phyloP scores from a whole-genome alignment of 2,797 vertebrate genomes.

The Astyanax mexicanus region DNA sequence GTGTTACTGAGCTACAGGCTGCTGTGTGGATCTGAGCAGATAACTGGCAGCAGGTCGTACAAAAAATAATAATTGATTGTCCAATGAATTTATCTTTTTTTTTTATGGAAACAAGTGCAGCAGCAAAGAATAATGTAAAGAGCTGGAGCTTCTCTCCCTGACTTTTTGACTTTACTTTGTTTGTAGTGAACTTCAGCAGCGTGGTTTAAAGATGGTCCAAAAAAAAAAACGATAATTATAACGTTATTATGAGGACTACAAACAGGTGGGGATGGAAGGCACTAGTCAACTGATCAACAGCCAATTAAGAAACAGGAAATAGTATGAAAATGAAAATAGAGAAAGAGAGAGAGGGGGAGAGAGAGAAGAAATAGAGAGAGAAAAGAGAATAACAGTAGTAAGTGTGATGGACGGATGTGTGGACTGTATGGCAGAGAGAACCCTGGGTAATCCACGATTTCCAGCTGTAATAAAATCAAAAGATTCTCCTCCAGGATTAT shows the following conservation, averaged over 20 bases:
- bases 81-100: too few species aligned
- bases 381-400: conserved; percentile 17
- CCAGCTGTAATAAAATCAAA: background rate
- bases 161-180: conserved; percentile 31
- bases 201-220: conserved; percentile 29
- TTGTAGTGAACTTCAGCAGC: conserved; percentile 70
- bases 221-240: too few species aligned
- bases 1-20: background rate
- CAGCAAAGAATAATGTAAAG: too few species aligned
- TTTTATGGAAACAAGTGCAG: too few species aligned
- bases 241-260: background rate
- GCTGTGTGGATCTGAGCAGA: background rate
- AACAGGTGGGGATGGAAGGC: conserved; percentile 11
- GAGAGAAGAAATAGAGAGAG: conserved; percentile 14
- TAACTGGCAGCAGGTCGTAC: background rate
- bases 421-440: conserved; percentile 20
- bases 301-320: conserved; percentile 15
- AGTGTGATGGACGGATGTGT: background rate
- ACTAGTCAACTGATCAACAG: background rate
- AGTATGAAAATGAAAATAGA: background rate
- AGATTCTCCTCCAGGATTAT: background rate
- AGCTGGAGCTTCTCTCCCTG: background rate
- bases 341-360: conserved; percentile 41
- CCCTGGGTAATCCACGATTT: conserved; percentile 16
- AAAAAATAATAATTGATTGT: background rate